A percentile compares a stretch with the other conserved stretches of the same genome.
These are phyloP conservation scores for Ceratina calcarata DNA, from an alignment of 1,140 invertebrate genomes.

Conservation along the genomic window DNA sequence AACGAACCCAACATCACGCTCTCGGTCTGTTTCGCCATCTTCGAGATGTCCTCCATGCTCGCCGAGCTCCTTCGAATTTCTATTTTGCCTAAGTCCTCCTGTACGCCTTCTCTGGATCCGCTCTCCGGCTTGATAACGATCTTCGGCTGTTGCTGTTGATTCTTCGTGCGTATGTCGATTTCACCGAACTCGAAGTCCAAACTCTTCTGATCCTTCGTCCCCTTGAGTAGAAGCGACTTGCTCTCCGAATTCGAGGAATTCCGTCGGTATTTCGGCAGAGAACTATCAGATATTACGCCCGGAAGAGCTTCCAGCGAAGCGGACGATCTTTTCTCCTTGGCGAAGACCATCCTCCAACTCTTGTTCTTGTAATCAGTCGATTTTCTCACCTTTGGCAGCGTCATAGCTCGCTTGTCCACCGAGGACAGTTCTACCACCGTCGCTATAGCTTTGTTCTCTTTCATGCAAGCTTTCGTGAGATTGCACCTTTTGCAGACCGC, in stretches of 20 bases:
- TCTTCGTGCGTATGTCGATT: conserved; percentile 68
- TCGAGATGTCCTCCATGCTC: conserved; percentile 79
- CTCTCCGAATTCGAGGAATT: conserved; percentile 76
- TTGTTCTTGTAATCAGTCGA: conserved; percentile 74
- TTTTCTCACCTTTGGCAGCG: conserved; percentile 73
- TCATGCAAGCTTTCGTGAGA: conserved; percentile 60
- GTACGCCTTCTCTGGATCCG: conserved; percentile 58
- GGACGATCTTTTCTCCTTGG: conserved; percentile 76
- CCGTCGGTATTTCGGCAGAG: conserved; percentile 67
- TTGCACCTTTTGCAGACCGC: conserved; percentile 73
- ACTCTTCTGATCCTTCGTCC: conserved; percentile 46
- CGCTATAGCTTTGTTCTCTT: conserved; percentile 46
- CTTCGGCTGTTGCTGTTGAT: conserved; percentile 60
- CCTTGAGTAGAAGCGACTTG: conserved; percentile 60
- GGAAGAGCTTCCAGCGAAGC: conserved; percentile 73
- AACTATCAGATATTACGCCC: conserved; percentile 38
- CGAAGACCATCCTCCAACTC: conserved; percentile 76
- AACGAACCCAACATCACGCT: conserved; percentile 63
- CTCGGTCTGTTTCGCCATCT: conserved; percentile 76
- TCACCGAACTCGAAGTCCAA: conserved; percentile 69
- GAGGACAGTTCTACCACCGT: conserved; percentile 56
- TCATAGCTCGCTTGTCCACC: conserved; percentile 75
- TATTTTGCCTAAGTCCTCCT: conserved; percentile 70
- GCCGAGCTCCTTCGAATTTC: conserved; percentile 78
- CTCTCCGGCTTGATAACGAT: conserved; percentile 71